Evolutionary conservation across 2,113 vertebrate genomes (phyloP).

Genomic region (Pelusios castaneus): DNA sequence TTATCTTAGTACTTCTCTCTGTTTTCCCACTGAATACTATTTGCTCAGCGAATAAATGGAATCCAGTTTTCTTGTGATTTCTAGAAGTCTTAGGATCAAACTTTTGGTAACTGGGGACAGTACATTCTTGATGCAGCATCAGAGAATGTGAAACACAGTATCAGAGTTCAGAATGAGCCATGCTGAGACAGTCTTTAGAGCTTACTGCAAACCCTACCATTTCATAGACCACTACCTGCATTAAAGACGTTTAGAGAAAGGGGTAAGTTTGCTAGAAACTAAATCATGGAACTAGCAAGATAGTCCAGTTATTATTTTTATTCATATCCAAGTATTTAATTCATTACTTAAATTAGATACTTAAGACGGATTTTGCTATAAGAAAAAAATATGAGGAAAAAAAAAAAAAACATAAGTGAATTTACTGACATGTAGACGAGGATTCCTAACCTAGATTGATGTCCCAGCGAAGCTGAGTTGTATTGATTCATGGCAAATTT

Average conservation of each 20-base stretch:
- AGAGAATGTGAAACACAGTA: background rate
- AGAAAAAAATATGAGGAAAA: background rate
- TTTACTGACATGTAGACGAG: background rate
- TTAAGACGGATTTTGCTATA: background rate
- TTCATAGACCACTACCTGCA: too few relatives aligned
- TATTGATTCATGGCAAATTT: background rate
- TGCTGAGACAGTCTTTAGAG: background rate
- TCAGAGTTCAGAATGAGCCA: background rate
- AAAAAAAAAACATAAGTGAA: background rate
- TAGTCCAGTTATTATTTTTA: too few relatives aligned
- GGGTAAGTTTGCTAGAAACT: background rate
- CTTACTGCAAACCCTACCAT: background rate
- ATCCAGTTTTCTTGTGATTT: too few relatives aligned
- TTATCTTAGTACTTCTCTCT: background rate
- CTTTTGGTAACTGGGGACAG: rapidly evolving
- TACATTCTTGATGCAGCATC: background rate
- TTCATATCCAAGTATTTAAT: too few relatives aligned
- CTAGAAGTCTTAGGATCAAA: background rate
- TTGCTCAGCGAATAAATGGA: background rate
- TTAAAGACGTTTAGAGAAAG: too few relatives aligned
- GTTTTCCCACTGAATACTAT: background rate
- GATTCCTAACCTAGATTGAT: background rate
- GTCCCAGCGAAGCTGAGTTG: background rate
- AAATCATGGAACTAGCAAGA: background rate
- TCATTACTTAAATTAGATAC: background rate